Conservation (phyloP, 2,888 invertebrate genomes). For the Drosophila flavopinicola region DNA sequence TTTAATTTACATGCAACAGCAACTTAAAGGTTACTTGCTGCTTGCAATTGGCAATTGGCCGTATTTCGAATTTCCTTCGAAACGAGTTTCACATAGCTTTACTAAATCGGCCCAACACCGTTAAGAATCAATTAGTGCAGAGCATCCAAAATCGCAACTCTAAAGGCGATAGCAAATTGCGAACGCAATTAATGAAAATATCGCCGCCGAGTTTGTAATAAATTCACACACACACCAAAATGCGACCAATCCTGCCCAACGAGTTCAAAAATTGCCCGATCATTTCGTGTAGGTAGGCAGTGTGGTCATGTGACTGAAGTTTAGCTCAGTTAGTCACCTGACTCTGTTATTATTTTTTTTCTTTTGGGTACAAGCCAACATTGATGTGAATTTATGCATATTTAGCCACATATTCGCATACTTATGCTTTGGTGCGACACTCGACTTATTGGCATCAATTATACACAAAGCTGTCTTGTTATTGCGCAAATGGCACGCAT, state of each 20-base stretch:
- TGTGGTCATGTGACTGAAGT: slow-evolving; percentile 46
- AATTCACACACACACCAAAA: slow-evolving; percentile 39
- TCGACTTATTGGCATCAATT: slow-evolving; percentile 46
- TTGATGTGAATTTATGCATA: neutral
- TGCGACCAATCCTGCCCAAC: slow-evolving; percentile 47
- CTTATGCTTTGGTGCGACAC: slow-evolving; percentile 1
- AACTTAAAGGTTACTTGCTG: slow-evolving; percentile 9
- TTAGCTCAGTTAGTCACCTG: slow-evolving; percentile 26
- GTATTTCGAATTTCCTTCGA: slow-evolving; percentile 37
- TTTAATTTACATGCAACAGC: neutral
- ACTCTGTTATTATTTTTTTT: too few relatives aligned
- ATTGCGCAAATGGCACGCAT: slow-evolving; percentile 53
- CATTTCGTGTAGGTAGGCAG: slow-evolving; percentile 17
- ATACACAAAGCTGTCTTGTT: slow-evolving; percentile 47
- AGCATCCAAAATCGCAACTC: slow-evolving; percentile 48
- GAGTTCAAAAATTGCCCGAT: slow-evolving; percentile 42
- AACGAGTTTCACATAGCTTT: slow-evolving; percentile 35
- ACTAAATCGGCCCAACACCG: slow-evolving; percentile 42
- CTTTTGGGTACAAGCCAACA: slow-evolving; percentile 32
- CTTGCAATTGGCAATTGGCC: neutral
- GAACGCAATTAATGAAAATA: slow-evolving; percentile 58
- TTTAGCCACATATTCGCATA: neutral
- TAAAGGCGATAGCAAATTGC: slow-evolving; percentile 63
- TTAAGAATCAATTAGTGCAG: slow-evolving; percentile 72
- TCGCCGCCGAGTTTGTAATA: slow-evolving; percentile 36